These are phyloP conservation scores for Petrocephalus microphthalmus DNA, from an alignment of 2,113 vertebrate species.

Conservation along the genomic window DNA sequence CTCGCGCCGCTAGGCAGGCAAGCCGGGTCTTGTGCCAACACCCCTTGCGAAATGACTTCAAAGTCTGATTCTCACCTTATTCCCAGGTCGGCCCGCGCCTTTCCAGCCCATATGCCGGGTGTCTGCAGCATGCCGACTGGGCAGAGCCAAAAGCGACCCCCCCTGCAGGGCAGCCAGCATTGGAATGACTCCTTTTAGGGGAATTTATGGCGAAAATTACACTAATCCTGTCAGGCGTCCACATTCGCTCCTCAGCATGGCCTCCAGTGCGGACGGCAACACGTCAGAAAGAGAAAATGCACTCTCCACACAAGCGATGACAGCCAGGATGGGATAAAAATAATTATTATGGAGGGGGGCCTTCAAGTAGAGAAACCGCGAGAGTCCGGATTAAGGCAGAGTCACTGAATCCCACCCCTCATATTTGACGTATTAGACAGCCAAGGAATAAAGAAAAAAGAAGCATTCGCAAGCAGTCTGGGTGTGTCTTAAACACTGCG, in stretches of 20 bases:
- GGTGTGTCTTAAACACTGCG: not conserved
- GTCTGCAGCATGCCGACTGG: not conserved
- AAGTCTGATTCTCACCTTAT: conserved; percentile 7
- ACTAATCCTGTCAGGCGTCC: not conserved
- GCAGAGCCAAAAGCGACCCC: not conserved
- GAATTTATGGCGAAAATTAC: not conserved
- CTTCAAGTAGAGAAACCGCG: not conserved
- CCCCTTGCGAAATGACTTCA: not conserved
- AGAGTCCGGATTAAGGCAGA: not conserved
- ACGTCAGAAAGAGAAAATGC: not conserved
- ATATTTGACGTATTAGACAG: not conserved
- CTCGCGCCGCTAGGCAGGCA: not conserved
- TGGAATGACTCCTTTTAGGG: not conserved
- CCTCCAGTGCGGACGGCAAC: not conserved
- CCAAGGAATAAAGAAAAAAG: not conserved
- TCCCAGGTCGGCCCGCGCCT: not conserved
- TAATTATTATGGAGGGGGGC: not conserved
- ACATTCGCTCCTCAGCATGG: not conserved
- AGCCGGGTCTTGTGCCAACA: not conserved
- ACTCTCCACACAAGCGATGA: not conserved
- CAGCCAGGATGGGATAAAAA: not conserved
- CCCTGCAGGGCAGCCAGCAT: not conserved
- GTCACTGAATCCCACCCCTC: not conserved
- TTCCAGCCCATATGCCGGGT: not conserved
- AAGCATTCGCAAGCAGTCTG: not conserved